These are phyloP conservation scores for Ochropacha duplaris DNA, from an alignment of 2,888 invertebrate species.

Conservation along the genomic window DNA sequence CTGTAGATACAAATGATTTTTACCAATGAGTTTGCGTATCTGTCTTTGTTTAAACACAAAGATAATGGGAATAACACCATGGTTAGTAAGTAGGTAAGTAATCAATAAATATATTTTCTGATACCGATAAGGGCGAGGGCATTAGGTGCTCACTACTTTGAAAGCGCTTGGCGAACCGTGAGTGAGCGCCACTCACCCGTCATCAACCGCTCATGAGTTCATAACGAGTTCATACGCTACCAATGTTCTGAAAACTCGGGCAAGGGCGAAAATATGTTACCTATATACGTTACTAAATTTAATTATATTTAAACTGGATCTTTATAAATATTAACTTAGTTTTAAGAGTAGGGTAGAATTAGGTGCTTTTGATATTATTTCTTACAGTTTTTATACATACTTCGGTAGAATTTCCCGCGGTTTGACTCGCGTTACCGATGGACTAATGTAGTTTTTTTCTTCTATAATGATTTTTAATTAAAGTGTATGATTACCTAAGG, in stretches of 20 bases:
- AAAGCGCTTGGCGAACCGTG: conserved; percentile 69
- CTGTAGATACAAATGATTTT: too few relatives aligned
- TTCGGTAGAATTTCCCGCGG: too few relatives aligned
- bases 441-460: too few relatives aligned
- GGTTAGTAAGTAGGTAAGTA: not conserved
- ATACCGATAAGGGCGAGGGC: conserved; percentile 22
- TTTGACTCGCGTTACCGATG: too few relatives aligned
- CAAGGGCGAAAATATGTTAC: conserved; percentile 59
- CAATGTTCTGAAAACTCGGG: conserved; percentile 74
- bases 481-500: too few relatives aligned
- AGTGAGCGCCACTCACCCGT: conserved; percentile 54
- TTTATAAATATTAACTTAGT: too few relatives aligned
- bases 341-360: too few relatives aligned
- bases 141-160: conserved; percentile 54
- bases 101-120: conserved; percentile 12
- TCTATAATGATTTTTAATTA: too few relatives aligned
- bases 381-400: too few relatives aligned
- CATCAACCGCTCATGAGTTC: conserved; percentile 61
- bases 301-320: not conserved
- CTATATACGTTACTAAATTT: conserved; percentile 11
- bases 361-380: too few relatives aligned
- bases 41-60: not conserved
- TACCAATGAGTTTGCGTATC: too few relatives aligned
- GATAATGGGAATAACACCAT: not conserved
- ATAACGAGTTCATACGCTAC: conserved; percentile 62